Evolutionary conservation across 2,888 invertebrate genomes (phyloP).

Genomic region (Tetranychus piercei): DNA sequence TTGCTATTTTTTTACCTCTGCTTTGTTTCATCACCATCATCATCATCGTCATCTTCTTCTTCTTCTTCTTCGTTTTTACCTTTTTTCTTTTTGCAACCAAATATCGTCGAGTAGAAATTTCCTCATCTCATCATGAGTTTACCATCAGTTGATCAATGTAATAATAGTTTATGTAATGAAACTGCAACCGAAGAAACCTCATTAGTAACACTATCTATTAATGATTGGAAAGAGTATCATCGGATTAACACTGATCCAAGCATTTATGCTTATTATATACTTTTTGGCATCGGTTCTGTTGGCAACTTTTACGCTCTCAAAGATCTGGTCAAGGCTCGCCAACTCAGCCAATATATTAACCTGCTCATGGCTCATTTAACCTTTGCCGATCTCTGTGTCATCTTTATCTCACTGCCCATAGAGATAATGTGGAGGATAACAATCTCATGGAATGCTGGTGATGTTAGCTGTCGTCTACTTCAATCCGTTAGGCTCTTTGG

Average conservation of each 20-base stretch:
- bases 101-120: no score
- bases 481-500: conserved; percentile 14
- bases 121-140: no score
- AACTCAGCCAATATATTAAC: neutral
- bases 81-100: no score
- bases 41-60: no score
- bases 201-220: no score
- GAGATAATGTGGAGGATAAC: conserved; percentile 14
- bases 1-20: no score
- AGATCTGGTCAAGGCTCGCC: neutral
- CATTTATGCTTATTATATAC: neutral
- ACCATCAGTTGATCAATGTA: no score
- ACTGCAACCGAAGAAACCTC: no score
- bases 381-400: conserved; percentile 10
- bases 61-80: no score
- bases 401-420: conserved; percentile 13
- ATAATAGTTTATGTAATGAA: no score
- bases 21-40: no score
- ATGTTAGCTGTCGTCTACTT: conserved; percentile 12
- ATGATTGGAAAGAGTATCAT: no score
- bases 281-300: neutral
- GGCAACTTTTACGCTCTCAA: conserved; percentile 8
- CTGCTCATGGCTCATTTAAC: conserved; percentile 10
- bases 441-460: conserved; percentile 14
- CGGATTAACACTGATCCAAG: neutral